Conservation (phyloP, 92 coral and sea anemone genomes). For the Pocillopora grandis region DNA sequence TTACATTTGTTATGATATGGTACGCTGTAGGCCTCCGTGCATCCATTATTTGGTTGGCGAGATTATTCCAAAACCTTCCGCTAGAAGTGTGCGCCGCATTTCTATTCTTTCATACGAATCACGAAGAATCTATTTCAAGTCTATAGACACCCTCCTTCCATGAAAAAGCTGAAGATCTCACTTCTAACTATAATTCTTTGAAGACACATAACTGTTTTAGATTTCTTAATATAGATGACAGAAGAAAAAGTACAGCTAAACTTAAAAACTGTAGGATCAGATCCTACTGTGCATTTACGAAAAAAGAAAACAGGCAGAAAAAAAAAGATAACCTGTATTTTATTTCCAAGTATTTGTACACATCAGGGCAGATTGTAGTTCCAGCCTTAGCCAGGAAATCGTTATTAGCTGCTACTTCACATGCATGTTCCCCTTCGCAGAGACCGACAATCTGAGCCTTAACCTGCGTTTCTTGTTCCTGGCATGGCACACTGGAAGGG, state of each 20-base stretch:
- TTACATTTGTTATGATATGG: background rate
- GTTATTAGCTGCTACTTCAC: constrained; percentile 86
- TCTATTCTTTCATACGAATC: too few relatives aligned
- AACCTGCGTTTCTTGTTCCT: constrained; percentile 66
- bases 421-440: constrained; percentile 74
- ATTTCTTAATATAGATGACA: too few relatives aligned
- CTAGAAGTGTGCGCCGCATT: too few relatives aligned
- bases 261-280: too few relatives aligned
- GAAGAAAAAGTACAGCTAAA: too few relatives aligned
- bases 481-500: constrained; percentile 61
- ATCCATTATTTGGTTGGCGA: background rate
- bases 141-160: background rate
- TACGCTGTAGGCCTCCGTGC: background rate
- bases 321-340: constrained; percentile 68
- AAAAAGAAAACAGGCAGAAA: background rate
- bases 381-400: constrained; percentile 82
- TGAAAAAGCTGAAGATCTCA: background rate
- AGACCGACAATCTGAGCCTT: constrained; percentile 72
- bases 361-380: constrained; percentile 80
- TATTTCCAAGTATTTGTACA: constrained; percentile 82
- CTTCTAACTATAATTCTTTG: background rate
- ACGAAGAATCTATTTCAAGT: too few relatives aligned
- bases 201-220: too few relatives aligned
- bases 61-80: background rate
- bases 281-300: background rate